Evolutionary conservation across 1,140 invertebrate genomes (phyloP), one percentile per base, ranked within the genome.

Genomic region (Leptinotarsa lineolata): DNA sequence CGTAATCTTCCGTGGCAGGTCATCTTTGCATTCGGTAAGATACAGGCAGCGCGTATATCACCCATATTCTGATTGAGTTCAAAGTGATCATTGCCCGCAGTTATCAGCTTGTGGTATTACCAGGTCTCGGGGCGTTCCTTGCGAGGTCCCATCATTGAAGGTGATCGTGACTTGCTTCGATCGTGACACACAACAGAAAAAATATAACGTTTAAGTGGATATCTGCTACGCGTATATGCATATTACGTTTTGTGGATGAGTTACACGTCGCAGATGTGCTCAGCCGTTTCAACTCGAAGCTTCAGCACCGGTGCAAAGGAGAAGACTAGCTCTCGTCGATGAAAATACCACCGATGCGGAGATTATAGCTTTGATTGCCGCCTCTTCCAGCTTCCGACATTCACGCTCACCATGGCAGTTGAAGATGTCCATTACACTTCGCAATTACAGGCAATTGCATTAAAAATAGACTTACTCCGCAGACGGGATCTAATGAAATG

Each of bases 101-200:
- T 77, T 77, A 79, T 79, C 76, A 79, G 68, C 76, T 76, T 79
- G 76, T 77, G 78, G 64, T 77, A 79, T 77, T 79, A 76, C 78
- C 74, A 74, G 71, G 76, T 79, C 75, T 77, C 74, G 72, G 77
- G 76, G 74, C 78, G 78, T 79, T 78, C 71, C 78, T 76, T 77
- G 68, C 73, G 70, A 75, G 74, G 77, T 79, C 75, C 67, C 78
- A 78, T 79, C 78, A 75, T 74, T 74, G 76, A 64, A 76, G 74
- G 21, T 76, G 77, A 76, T 82, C 81, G 81, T 82, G 81, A 82
- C 81, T 79, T 65, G 77, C 73, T 74, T 72, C 68, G 77, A 79
- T 82, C 81, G 80, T 82, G 81, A 82, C 81, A 81, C 75, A 74
- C 73, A 76, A 68, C 66, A 54, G 68, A 69, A 79, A 80, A 82